Conservation (phyloP, 1,140 invertebrate species). For the Sitophilus oryzae region DNA sequence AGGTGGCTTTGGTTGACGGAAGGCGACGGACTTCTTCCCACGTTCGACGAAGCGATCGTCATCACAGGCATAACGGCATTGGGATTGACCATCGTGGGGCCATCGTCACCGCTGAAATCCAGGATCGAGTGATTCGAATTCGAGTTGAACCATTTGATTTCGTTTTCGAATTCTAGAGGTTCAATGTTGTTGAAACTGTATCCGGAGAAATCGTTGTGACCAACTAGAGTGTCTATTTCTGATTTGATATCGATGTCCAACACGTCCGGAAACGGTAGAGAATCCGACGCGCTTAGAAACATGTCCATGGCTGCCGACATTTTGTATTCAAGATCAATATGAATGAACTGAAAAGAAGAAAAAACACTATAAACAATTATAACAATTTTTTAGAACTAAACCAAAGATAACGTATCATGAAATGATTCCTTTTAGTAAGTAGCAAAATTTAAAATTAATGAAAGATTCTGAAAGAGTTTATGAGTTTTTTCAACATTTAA, state of each 20-base stretch:
- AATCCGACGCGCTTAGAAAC: slow-evolving; percentile 49
- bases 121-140: slow-evolving; percentile 57
- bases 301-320: slow-evolving; percentile 50
- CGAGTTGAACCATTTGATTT: slow-evolving; percentile 50
- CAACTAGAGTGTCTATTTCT: slow-evolving; percentile 70
- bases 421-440: neutral
- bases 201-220: slow-evolving; percentile 55
- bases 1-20: slow-evolving; percentile 56
- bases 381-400: neutral
- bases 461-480: too few species aligned
- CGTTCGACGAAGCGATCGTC: slow-evolving; percentile 41
- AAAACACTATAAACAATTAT: neutral
- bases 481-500: too few species aligned
- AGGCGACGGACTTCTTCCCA: slow-evolving; percentile 45
- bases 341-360: neutral
- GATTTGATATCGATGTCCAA: slow-evolving; percentile 69
- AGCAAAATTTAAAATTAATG: neutral
- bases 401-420: neutral
- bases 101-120: slow-evolving; percentile 66
- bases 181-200: slow-evolving; percentile 61
- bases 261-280: slow-evolving; percentile 67
- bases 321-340: neutral
- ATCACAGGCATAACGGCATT: slow-evolving; percentile 61
- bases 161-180: slow-evolving; percentile 59
- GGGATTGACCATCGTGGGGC: slow-evolving; percentile 72